A percentile compares a stretch with the other conserved stretches of the same genome.
Evolutionary conservation across 2,888 invertebrate genomes (phyloP).

Genomic region (Ellobium chinense): DNA sequence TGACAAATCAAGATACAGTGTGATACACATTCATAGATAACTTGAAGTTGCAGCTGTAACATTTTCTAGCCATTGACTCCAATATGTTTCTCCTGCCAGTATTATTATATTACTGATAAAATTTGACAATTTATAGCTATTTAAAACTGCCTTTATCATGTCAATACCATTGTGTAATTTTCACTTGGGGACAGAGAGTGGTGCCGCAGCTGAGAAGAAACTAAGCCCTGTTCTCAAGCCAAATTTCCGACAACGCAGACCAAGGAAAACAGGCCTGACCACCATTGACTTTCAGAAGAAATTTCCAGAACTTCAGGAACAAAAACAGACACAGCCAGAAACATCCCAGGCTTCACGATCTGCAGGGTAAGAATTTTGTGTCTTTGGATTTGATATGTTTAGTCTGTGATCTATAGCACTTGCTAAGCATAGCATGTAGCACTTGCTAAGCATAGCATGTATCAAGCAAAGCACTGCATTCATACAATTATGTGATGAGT

Average conservation of each 20-base stretch:
- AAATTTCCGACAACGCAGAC: constrained; percentile 74
- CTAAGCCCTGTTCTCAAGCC: constrained; percentile 66
- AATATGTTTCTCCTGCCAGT: too few species aligned
- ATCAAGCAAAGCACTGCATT: too few species aligned
- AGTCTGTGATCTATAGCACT: too few species aligned
- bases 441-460: too few species aligned
- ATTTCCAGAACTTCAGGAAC: constrained; percentile 73
- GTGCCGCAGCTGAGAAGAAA: constrained; percentile 38
- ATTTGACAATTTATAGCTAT: too few species aligned
- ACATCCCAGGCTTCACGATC: constrained; percentile 13
- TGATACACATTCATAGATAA: too few species aligned
- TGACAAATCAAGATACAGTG: too few species aligned
- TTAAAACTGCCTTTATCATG: background rate
- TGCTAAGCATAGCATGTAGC: too few species aligned
- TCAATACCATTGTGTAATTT: background rate
- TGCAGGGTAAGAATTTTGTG: constrained; percentile 8
- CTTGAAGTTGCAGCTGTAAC: too few species aligned
- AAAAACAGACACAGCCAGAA: constrained; percentile 52
- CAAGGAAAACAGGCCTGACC: constrained; percentile 76
- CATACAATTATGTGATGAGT: too few species aligned
- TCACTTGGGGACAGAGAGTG: constrained; percentile 41
- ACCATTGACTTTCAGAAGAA: constrained; percentile 77
- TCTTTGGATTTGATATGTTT: background rate
- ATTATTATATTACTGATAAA: too few species aligned
- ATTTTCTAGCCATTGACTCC: too few species aligned